Conservation (phyloP, 2,797 vertebrate genomes). For the Cacajao melanocephalus region DNA sequence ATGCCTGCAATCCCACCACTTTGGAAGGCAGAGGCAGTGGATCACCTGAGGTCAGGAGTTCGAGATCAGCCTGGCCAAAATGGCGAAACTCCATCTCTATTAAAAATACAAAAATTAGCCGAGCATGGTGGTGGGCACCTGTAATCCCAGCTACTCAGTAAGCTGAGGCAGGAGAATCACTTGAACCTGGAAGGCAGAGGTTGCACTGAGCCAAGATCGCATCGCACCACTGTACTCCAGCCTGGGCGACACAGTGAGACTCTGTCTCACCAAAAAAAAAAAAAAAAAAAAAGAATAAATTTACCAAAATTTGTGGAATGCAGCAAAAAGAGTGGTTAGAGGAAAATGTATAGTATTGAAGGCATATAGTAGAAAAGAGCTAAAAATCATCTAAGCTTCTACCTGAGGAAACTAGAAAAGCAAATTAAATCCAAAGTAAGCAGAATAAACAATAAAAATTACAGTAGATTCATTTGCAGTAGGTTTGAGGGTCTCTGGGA, state of each 20-base stretch:
- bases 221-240: fast-evolving
- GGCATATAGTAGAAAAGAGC: neutral
- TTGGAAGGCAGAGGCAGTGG: neutral
- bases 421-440: neutral
- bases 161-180: neutral
- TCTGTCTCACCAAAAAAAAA: neutral
- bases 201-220: neutral
- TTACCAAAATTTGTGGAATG: neutral
- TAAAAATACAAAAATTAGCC: too few relatives aligned
- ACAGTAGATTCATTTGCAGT: too few relatives aligned
- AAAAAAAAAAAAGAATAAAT: neutral
- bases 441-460: neutral
- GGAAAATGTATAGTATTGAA: neutral
- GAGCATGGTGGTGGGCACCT: neutral
- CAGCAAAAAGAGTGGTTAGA: neutral
- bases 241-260: neutral
- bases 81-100: too few relatives aligned
- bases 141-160: neutral
- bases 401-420: neutral
- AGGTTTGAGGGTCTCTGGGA: too few relatives aligned
- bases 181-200: neutral
- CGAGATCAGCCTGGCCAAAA: neutral
- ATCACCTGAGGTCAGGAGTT: neutral
- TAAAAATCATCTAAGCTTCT: neutral
- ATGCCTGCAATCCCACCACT: neutral